phyloP scores from a whole-genome alignment of 2,113 vertebrate genomes.

The Regulus satrapa region DNA sequence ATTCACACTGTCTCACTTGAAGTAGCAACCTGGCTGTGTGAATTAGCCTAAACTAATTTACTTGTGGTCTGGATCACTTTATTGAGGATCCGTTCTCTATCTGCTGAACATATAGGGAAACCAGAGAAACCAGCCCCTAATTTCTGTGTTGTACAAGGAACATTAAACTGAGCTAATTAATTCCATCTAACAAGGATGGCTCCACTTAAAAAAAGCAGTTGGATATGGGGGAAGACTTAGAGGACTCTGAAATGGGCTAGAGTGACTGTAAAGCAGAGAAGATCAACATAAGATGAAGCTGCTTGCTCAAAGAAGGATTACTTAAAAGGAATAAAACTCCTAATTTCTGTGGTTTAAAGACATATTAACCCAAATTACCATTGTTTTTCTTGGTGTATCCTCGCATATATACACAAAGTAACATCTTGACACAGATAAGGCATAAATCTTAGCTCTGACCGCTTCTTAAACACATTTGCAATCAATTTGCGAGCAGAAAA shows the following conservation, averaged over 20 bases:
- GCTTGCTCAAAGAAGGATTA: not conserved
- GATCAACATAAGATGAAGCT: not conserved
- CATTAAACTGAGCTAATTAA: not conserved
- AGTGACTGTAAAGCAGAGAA: not conserved
- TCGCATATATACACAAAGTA: not conserved
- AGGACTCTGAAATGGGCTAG: not conserved
- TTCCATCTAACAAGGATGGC: not conserved
- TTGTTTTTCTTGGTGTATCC: not conserved
- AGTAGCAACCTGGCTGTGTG: not conserved
- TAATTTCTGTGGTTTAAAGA: not conserved
- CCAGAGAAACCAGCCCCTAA: not conserved
- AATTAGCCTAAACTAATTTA: not conserved
- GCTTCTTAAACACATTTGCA: constrained; percentile 20
- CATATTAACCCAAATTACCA: not conserved
- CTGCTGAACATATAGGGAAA: not conserved
- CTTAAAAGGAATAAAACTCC: not conserved
- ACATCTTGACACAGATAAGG: not conserved
- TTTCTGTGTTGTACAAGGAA: not conserved
- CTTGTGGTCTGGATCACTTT: not conserved
- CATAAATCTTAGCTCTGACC: constrained; percentile 37
- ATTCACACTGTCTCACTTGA: not conserved
- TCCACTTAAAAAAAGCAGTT: not conserved
- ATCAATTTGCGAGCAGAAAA: constrained; percentile 22
- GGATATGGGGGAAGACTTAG: rapidly evolving
- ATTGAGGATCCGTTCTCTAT: not conserved